Base-by-base conservation (phyloP, 2,888 invertebrate species). In the Ophion ventricosus region DNA sequence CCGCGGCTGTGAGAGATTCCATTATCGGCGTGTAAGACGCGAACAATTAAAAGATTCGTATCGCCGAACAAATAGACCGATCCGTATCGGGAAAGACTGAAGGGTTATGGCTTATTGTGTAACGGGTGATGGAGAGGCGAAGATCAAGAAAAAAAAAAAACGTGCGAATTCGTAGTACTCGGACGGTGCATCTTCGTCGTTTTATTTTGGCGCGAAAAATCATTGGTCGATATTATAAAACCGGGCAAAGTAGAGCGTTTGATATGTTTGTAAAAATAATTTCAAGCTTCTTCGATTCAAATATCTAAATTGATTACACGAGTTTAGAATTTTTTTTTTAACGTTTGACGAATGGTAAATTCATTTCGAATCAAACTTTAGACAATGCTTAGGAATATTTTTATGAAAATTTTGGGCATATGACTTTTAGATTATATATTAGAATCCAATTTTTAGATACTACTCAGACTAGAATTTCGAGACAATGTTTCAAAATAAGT, bases 31-130 rank as follows among this genome's bases (percentile, higher is more conserved):
- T 11, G 11, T 14, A 43, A 11, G 29, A 70, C 23, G 29, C 70
- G 26, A 20, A 43, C n/a, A 23, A 76, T 14, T 8, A 73, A 72
- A 35, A 59, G 10, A 66, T 29, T 29, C 17, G 35, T 40, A 61
- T 76, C 59, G 23, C 61, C 1, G 17, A 61, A 40, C 40, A 56
- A 78, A 25, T 35, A 23, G 25, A 54, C n/a, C 26, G 5, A 69
- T 49, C 10, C 25, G 7, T 11, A 25, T 7, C 17, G 8, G 1
- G n/a, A 29, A 29, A 14, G 49, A 49, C 23, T 25, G 7, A 10
- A n/a, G 54, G 11, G 17, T 43, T 14, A 43, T 1, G 26, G 26
- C 49, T 23, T 43, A 4, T 25, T 69, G 25, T 26, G 4, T n/a
- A 54, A 69, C 11, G n/a, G 3, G 26, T 1, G 0, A 26, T 49